These are phyloP conservation scores for Apoderus coryli DNA, from an alignment of 2,888 invertebrate species.

Conservation along the genomic window DNA sequence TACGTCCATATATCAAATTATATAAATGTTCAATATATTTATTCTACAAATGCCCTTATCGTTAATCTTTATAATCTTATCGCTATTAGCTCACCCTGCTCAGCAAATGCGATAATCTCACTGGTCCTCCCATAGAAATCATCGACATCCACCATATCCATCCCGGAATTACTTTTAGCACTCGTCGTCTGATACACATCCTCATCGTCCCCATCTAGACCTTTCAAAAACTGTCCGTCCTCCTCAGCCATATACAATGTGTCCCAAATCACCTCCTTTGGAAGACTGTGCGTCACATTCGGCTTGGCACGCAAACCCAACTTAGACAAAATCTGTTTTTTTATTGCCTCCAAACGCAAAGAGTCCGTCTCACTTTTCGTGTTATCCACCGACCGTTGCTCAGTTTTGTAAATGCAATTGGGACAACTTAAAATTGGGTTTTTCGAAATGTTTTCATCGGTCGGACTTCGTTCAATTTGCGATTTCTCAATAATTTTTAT, in stretches of 20 bases:
- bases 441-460: constrained; percentile 12
- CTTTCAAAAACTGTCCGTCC: constrained; percentile 22
- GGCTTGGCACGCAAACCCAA: constrained; percentile 54
- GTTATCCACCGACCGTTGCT: too few species aligned
- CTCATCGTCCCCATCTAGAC: constrained; percentile 24
- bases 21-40: too few species aligned
- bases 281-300: constrained; percentile 52
- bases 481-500: too few species aligned
- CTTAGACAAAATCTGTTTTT: constrained; percentile 59
- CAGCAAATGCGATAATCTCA: constrained; percentile 66
- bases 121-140: constrained; percentile 64
- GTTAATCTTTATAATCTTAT: too few species aligned
- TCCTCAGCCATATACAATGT: constrained; percentile 51
- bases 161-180: constrained; percentile 32
- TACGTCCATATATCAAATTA: too few species aligned
- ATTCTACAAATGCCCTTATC: too few species aligned
- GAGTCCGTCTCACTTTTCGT: too few species aligned
- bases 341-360: constrained; percentile 60
- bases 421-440: constrained; percentile 27
- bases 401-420: constrained; percentile 31
- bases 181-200: constrained; percentile 26
- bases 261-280: constrained; percentile 54
- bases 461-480: constrained; percentile 13
- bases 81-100: too few species aligned
- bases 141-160: constrained; percentile 29